phyloP scores from a whole-genome alignment of 2,797 vertebrate genomes.

The Poecile montanus region DNA sequence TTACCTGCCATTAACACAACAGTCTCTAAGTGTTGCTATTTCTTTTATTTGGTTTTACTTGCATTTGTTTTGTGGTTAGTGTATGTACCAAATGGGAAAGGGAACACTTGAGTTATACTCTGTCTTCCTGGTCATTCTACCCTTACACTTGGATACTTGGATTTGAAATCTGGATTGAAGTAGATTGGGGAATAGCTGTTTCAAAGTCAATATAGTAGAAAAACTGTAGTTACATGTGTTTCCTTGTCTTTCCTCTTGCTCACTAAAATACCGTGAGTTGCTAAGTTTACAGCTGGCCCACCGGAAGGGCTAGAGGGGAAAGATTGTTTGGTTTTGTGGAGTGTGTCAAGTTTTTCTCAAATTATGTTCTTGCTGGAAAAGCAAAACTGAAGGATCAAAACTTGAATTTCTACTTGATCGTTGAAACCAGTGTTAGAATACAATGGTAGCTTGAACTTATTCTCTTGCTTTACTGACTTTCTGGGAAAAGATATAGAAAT shows the following conservation, averaged over 20 bases:
- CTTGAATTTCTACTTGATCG: conserved; percentile 56
- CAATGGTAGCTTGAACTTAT: conserved; percentile 48
- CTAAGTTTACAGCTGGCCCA: conserved; percentile 14
- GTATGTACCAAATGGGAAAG: conserved; percentile 9
- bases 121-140: conserved; percentile 38
- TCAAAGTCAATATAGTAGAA: conserved; percentile 44
- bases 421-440: conserved; percentile 49
- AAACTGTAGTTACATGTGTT: neutral
- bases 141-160: neutral
- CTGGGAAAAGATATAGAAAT: conserved; percentile 22
- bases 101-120: conserved; percentile 1
- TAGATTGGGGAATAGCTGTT: conserved; percentile 39
- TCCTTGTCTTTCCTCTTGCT: conserved; percentile 39
- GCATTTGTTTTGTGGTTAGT: conserved; percentile 39
- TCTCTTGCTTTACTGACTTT: conserved; percentile 51
- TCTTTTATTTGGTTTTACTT: conserved; percentile 45
- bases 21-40: conserved; percentile 46
- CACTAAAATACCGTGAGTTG: neutral
- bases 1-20: conserved; percentile 52
- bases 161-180: conserved; percentile 42
- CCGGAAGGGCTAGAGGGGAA: neutral
- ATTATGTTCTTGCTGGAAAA: neutral
- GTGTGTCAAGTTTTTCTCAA: conserved; percentile 5
- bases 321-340: conserved; percentile 10
- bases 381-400: conserved; percentile 52